A percentile compares a stretch with the other conserved stretches of the same genome.
These are phyloP conservation scores for Philonicus albiceps DNA, from an alignment of 2,888 invertebrate species.

Conservation along the genomic window DNA sequence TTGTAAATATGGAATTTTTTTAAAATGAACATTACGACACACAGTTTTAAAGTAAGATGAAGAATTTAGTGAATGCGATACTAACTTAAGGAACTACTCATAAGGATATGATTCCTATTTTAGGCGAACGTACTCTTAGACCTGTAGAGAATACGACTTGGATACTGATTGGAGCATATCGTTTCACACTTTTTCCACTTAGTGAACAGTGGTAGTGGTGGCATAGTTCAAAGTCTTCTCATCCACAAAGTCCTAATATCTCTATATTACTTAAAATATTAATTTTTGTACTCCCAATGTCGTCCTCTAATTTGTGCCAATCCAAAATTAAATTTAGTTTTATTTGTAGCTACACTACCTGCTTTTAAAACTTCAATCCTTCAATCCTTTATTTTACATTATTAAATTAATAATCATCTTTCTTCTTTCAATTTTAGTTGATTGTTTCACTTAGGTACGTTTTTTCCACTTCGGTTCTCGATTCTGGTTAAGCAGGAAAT, in stretches of 20 bases:
- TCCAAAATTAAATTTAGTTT: too few species aligned
- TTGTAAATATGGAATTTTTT: slow-evolving; percentile 9
- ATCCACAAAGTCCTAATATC: not conserved
- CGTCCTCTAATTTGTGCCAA: too few species aligned
- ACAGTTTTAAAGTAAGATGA: slow-evolving; percentile 15
- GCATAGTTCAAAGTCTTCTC: not conserved
- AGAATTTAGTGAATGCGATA: slow-evolving; percentile 32
- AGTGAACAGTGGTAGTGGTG: not conserved
- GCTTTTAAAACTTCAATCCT: too few species aligned
- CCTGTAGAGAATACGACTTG: not conserved
- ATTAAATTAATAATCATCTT: too few species aligned
- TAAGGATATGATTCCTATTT: slow-evolving; percentile 38
- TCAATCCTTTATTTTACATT: too few species aligned
- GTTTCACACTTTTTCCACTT: not conserved
- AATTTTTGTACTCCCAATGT: too few species aligned
- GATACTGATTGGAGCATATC: slow-evolving; percentile 9
- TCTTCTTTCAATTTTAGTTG: too few species aligned
- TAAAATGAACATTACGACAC: not conserved
- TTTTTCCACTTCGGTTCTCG: too few species aligned
- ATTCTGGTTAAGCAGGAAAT: too few species aligned
- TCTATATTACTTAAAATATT: not conserved
- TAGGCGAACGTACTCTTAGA: slow-evolving; percentile 27
- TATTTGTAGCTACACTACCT: too few species aligned
- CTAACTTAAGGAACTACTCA: not conserved
- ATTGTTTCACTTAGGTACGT: too few species aligned